A percentile compares a stretch with the other conserved stretches of the same genome.
Conservation (phyloP, 2,797 vertebrate species). For the Nasua narica region DNA sequence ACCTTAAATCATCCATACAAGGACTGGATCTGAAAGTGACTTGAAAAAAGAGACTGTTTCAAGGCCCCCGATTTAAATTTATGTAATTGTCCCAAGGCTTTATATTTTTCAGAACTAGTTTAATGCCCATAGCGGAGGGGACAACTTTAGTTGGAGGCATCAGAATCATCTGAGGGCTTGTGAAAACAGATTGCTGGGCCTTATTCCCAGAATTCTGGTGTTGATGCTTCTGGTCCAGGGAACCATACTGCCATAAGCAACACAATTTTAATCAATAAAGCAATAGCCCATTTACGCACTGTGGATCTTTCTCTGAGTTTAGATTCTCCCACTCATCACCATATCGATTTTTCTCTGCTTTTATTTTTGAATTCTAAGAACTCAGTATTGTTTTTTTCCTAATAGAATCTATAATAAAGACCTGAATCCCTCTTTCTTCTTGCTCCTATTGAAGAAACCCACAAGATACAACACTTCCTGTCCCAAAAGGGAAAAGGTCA, state of each 20-base stretch:
- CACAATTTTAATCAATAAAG: neutral
- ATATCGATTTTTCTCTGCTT: neutral
- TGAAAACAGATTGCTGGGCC: neutral
- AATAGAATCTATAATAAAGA: neutral
- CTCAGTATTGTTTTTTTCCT: neutral
- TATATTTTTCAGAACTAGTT: neutral
- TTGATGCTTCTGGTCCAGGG: neutral
- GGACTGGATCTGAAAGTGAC: neutral
- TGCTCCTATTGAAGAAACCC: neutral
- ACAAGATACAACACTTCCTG: neutral
- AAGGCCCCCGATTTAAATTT: neutral
- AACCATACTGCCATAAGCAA: neutral
- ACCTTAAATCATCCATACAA: neutral
- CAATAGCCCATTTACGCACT: neutral
- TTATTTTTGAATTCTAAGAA: slow-evolving; percentile 35
- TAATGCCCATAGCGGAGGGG: neutral
- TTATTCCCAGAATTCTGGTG: neutral
- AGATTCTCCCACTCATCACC: neutral
- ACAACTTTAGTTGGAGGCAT: neutral
- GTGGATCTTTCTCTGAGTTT: neutral
- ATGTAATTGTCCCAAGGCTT: neutral
- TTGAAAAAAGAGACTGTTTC: neutral
- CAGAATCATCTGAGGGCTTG: neutral
- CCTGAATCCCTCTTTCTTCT: neutral
- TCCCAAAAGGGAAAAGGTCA: neutral